Evolutionary conservation across 2,888 invertebrate species (phyloP).

Genomic region (Hetaerina titia): DNA sequence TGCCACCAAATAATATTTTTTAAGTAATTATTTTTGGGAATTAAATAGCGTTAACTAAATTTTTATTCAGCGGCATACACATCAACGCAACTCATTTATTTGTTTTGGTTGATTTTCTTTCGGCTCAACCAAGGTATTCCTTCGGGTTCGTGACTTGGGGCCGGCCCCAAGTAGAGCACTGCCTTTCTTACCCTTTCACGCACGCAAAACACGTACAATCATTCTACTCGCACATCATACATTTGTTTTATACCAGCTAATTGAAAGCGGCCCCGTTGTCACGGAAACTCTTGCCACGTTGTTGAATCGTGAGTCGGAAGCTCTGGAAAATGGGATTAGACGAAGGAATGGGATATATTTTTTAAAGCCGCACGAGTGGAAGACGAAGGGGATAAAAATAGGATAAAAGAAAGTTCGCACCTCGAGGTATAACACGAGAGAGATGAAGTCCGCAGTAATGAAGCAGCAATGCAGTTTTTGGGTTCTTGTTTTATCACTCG

Average conservation of each 20-base stretch:
- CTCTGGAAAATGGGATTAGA: not conserved
- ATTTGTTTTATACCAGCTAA: not conserved
- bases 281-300: not conserved
- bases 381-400: not conserved
- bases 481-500: not conserved
- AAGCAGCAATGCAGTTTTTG: not conserved
- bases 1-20: too few relatives aligned
- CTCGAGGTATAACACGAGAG: not conserved
- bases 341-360: not conserved
- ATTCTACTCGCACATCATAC: not conserved
- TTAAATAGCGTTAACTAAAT: too few relatives aligned
- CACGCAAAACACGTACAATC: not conserved
- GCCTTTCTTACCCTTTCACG: too few relatives aligned
- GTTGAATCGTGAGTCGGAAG: not conserved
- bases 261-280: not conserved
- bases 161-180: too few relatives aligned
- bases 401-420: not conserved
- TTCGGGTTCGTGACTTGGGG: too few relatives aligned
- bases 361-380: not conserved
- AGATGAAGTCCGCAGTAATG: constrained; percentile 12
- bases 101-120: too few relatives aligned
- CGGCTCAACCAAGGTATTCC: too few relatives aligned
- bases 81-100: too few relatives aligned
- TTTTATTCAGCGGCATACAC: too few relatives aligned
- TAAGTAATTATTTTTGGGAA: too few relatives aligned